Conservation (phyloP, 2,888 invertebrate species). For the Pollenia angustigena region DNA sequence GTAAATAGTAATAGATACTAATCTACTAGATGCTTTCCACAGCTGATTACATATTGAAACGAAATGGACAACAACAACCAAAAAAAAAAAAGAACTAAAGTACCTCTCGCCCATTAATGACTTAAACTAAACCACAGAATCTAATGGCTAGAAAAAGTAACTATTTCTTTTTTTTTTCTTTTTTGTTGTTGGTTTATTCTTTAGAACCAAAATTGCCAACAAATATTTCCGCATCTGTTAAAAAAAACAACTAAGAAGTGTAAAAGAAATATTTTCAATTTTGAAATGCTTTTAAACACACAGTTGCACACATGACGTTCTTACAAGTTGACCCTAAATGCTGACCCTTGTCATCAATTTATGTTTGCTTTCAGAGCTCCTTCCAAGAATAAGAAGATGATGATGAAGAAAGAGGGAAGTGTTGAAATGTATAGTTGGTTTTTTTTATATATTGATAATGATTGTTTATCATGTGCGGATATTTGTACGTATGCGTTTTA, state of each 20-base stretch:
- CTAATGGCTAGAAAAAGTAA: conserved; percentile 49
- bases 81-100: neutral
- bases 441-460: conserved; percentile 39
- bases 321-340: conserved; percentile 60
- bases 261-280: conserved; percentile 58
- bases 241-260: conserved; percentile 21
- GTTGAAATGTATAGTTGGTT: conserved; percentile 29
- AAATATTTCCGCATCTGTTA: conserved; percentile 71
- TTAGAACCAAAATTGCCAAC: conserved; percentile 41
- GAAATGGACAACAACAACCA: neutral
- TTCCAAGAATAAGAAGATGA: conserved; percentile 43
- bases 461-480: conserved; percentile 23
- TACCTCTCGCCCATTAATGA: conserved; percentile 49
- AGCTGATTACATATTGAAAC: conserved; percentile 52
- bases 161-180: conserved; percentile 8
- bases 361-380: conserved; percentile 62
- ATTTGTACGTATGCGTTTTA: neutral
- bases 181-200: conserved; percentile 31
- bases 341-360: conserved; percentile 73
- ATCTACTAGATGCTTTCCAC: conserved; percentile 53
- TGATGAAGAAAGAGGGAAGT: conserved; percentile 27
- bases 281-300: conserved; percentile 27
- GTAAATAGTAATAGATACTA: conserved; percentile 49
- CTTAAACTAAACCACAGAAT: conserved; percentile 71
- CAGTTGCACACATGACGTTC: conserved; percentile 70